phyloP scores from a whole-genome alignment of 2,797 vertebrate species.

The Paratrypauchen microcephalus region DNA sequence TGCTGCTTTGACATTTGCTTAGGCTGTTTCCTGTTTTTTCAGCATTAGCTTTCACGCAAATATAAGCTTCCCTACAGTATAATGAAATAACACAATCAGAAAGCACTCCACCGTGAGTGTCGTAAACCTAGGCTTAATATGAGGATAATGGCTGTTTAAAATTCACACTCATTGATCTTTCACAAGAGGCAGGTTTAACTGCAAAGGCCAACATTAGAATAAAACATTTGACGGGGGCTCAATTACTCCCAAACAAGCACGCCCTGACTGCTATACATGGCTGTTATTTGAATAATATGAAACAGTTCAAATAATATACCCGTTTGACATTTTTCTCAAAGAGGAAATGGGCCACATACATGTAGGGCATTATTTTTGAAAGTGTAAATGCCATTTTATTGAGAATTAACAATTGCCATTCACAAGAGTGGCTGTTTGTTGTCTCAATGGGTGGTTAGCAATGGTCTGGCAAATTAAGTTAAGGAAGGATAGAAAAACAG shows the following conservation, averaged over 20 bases:
- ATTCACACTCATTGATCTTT: slow-evolving; percentile 53
- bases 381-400: too few relatives aligned
- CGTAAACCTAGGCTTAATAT: slow-evolving; percentile 51
- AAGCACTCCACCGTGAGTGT: slow-evolving; percentile 45
- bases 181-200: slow-evolving; percentile 52
- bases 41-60: slow-evolving; percentile 42
- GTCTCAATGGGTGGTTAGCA: too few relatives aligned
- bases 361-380: background rate
- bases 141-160: slow-evolving; percentile 55
- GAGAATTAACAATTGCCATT: too few relatives aligned
- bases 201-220: slow-evolving; percentile 42
- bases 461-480: too few relatives aligned
- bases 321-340: background rate
- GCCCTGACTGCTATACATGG: slow-evolving; percentile 24
- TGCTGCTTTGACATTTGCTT: slow-evolving; percentile 26
- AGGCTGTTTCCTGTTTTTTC: slow-evolving; percentile 16
- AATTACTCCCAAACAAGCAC: slow-evolving; percentile 36
- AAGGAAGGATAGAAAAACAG: too few relatives aligned
- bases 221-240: slow-evolving; percentile 41
- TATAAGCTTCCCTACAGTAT: slow-evolving; percentile 32
- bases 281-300: background rate
- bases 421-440: too few relatives aligned
- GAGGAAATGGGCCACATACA: background rate
- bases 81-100: slow-evolving; percentile 57
- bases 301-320: background rate